Base-by-base conservation (phyloP, 2,888 invertebrate species). In the Nyleta sp. region DNA sequence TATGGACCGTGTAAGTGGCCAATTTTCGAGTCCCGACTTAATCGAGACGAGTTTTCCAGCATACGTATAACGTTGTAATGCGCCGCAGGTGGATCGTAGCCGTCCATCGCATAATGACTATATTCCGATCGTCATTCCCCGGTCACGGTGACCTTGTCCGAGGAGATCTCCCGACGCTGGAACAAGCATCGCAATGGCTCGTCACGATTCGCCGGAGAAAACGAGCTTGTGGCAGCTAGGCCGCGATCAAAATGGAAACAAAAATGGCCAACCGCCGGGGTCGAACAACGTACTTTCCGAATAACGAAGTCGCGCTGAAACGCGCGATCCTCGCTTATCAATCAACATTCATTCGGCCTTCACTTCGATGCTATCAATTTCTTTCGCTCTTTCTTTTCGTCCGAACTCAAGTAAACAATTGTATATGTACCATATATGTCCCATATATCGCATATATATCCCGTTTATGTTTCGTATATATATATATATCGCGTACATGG, bases 61-160 rank as follows among this genome's bases (percentile, higher is more conserved):
- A 55, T 57, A 64, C 73, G 52, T 70, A 68, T 33, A 64, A 57
- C 52, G 46, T 67, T 75, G 74, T 74, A 67, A 79, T 79, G 57
- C 59, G 79, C 79, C 79, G 75, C 79, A 80, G 75, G 79, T 80
- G 75, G 53, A 80, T 80, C 64, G 74, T 67, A 65, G 78, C 78
- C 73, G 78, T 81, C 55, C 73, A 79, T 78, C 81, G 60, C 68
- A 76, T 80, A 78, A 81, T 80, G 80, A 79, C 81, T 81, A 80
- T 80, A 81, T 81, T 75, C 70, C 78, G 81, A 79, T 79, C 78
- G 78, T 77, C 80, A 80, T 80, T 80, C 72, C 68, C 44, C 53
- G 75, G 72, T 70, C 77, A 59, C 64, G 76, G 74, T 81, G 78
- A 79, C 79, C 81, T 81, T 81, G 79, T 74, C 77, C 40, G 73